These are phyloP conservation scores for Lysandra bellargus DNA, from an alignment of 2,888 invertebrate genomes.

Conservation along the genomic window DNA sequence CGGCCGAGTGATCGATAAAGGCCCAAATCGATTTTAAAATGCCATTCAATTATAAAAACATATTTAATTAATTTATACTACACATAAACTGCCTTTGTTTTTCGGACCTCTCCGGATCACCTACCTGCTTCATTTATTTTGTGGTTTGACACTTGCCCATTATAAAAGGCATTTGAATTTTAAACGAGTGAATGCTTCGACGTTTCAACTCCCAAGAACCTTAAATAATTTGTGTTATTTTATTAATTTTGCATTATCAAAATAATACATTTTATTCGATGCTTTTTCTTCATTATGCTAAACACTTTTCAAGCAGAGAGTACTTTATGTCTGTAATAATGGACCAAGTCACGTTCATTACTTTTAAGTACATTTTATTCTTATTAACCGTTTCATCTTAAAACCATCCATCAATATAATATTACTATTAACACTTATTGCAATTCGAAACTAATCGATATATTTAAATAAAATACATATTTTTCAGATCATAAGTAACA, in stretches of 20 bases:
- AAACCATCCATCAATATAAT: slow-evolving; percentile 43
- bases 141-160: slow-evolving; percentile 22
- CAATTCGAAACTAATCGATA: slow-evolving; percentile 53
- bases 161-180: slow-evolving; percentile 8
- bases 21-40: slow-evolving; percentile 32
- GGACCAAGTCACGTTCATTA: not conserved
- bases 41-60: slow-evolving; percentile 24
- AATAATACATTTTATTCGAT: not conserved
- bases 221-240: not conserved
- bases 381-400: slow-evolving; percentile 34
- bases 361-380: slow-evolving; percentile 20
- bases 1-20: slow-evolving; percentile 64
- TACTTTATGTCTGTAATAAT: not conserved
- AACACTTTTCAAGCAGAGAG: not conserved
- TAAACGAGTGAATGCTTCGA: not conserved
- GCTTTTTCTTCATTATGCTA: not conserved
- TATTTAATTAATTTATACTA: slow-evolving; percentile 27
- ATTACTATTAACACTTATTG: slow-evolving; percentile 59
- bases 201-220: not conserved
- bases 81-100: slow-evolving; percentile 7
- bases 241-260: not conserved
- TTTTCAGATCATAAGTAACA: slow-evolving; percentile 69
- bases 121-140: slow-evolving; percentile 21
- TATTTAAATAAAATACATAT: slow-evolving; percentile 73
- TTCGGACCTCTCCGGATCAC: not conserved